Evolutionary conservation across 2,888 invertebrate species (phyloP), one percentile per base, ranked within the genome.

Genomic region (Drosophila histrio): DNA sequence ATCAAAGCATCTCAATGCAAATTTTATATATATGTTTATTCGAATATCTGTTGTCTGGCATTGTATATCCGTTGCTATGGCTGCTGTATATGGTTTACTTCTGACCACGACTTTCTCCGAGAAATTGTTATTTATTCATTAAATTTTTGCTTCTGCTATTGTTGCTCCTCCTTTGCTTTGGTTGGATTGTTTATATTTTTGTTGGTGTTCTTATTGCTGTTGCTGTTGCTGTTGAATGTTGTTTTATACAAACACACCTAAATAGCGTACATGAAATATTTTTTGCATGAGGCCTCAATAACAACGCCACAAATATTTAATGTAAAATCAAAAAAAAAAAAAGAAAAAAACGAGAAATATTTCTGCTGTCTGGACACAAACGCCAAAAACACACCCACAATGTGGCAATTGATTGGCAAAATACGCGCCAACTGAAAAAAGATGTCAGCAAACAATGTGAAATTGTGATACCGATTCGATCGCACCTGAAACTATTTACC

Each of bases 91-190:
- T 78, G 76, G 76, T 62, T 81, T 71, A 76, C 76, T 84, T 81
- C 85, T 81, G 79, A 75, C 77, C 75, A 71, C 74, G 79, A 83
- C 82, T 83, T 83, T 83, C 82, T 71, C 82, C 85, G 75, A 75
- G 79, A 82, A 72, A 82, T 82, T 77, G 83, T 79, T 83, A 83
- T 83, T 83, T 83, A 83, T 83, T 83, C 83, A 83, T 85, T 82
- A 82, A 82, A 83, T 79, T 83, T 83, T 85, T 82, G 79, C 82
- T 68, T 74, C 79, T 82, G 76, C 69, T 73, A 74, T 74, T 74
- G 79, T 62, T 76, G 80, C 59, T 76, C 62, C 65, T 74, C 70
- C 65, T 70, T 73, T 73, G 50, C 49, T 54, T 32, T 22, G 60
- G 22, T 26, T 44, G 32, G 13, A n/a, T 56, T 71, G 71, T 68